phyloP scores from a whole-genome alignment of 2,888 invertebrate genomes.

The Tanaodytes sp. region DNA sequence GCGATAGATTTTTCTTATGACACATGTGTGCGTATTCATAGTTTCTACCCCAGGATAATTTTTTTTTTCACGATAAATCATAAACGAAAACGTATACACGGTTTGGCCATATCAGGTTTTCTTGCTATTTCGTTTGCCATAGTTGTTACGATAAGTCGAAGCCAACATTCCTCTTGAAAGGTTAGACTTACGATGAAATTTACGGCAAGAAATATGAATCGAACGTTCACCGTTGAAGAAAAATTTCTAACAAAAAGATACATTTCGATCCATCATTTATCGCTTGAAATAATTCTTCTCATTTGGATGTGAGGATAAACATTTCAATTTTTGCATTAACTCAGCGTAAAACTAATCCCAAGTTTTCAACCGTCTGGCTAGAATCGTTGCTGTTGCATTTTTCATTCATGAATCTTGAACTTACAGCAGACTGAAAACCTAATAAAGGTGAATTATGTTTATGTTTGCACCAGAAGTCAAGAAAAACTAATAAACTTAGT shows the following conservation, averaged over 20 bases:
- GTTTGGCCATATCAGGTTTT: constrained; percentile 39
- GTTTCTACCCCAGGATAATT: constrained; percentile 14
- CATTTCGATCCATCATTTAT: constrained; percentile 41
- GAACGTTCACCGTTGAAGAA: constrained; percentile 44
- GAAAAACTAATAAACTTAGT: no score
- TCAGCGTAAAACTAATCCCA: constrained; percentile 43
- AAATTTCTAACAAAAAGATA: constrained; percentile 29
- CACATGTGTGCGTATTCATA: no score
- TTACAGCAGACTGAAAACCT: constrained; percentile 15
- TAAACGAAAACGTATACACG: constrained; percentile 38
- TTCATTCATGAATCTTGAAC: constrained; percentile 37
- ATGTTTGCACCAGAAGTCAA: no score
- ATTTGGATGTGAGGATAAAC: constrained; percentile 37
- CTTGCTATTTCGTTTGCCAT: constrained; percentile 23
- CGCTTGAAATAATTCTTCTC: constrained; percentile 41
- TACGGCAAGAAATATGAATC: constrained; percentile 51
- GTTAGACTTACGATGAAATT: constrained; percentile 49
- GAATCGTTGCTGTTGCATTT: constrained; percentile 37
- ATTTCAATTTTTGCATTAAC: constrained; percentile 50
- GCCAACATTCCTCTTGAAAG: constrained; percentile 48
- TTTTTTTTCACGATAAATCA: constrained; percentile 46
- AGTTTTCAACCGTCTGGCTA: constrained; percentile 20
- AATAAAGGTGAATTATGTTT: constrained; percentile 14
- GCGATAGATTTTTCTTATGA: no score
- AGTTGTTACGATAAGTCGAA: constrained; percentile 39